Percentiles rank a stretch among this genome's conserved stretches.
Conservation (phyloP, 2,113 vertebrate species). For the Tetrax tetrax region DNA sequence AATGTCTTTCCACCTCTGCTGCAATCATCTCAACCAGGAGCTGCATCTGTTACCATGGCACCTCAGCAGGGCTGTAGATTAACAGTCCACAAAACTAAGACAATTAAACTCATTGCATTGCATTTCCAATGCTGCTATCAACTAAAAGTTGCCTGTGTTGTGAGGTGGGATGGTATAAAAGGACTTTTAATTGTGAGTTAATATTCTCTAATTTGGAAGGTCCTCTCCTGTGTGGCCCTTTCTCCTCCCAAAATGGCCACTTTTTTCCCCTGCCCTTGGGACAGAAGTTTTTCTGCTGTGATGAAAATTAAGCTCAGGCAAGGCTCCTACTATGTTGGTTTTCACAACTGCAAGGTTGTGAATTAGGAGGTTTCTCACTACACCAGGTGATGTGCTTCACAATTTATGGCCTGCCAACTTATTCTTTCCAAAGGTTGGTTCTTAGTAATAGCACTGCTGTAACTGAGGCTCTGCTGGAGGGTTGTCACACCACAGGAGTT, state of each 20-base stretch:
- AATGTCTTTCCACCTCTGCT: neutral
- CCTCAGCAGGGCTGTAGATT: neutral
- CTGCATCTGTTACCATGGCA: neutral
- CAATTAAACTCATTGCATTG: neutral
- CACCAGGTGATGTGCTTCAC: neutral
- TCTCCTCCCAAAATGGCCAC: neutral
- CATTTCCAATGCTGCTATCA: neutral
- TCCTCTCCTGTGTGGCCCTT: neutral
- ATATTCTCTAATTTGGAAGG: neutral
- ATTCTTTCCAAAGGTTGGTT: neutral
- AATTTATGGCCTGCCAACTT: neutral
- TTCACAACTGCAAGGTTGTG: neutral
- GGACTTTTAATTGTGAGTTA: neutral
- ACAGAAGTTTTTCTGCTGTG: neutral
- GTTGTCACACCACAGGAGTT: neutral
- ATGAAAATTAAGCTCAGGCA: neutral
- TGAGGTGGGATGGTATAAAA: neutral
- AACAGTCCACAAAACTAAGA: neutral
- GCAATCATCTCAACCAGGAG: neutral
- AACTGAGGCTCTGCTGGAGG: neutral
- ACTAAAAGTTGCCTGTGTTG: neutral
- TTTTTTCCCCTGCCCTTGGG: neutral
- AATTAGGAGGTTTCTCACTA: slow-evolving; percentile 1
- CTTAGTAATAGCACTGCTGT: neutral
- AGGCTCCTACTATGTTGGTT: neutral